Conservation (phyloP, 2,797 vertebrate genomes). For the Peromyscus attwateri region DNA sequence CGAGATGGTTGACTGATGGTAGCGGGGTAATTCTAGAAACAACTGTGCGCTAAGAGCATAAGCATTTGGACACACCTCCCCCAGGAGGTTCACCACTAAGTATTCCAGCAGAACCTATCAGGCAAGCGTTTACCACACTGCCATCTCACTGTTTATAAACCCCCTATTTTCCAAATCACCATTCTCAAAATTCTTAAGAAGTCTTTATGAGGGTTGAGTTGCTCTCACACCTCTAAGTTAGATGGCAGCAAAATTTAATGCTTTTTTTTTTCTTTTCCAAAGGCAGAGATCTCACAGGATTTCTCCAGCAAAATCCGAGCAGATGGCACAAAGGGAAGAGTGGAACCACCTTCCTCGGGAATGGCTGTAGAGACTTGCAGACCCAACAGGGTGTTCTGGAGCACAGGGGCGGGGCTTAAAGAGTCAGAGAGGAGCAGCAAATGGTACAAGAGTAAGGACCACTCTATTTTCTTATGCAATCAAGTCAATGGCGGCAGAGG, state of each 20-base stretch:
- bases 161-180: not conserved
- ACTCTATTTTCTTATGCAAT: not conserved
- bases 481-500: not conserved
- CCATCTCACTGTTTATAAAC: not conserved
- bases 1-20: not conserved
- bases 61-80: not conserved
- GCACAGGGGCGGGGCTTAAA: not conserved
- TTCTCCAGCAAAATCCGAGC: not conserved
- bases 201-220: not conserved
- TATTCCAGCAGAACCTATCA: constrained; percentile 2
- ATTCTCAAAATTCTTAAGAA: not conserved
- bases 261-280: not conserved
- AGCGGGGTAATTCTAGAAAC: not conserved
- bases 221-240: not conserved
- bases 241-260: not conserved
- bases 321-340: not conserved
- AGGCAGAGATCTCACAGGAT: not conserved
- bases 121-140: not conserved
- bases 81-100: not conserved
- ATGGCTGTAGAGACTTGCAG: not conserved
- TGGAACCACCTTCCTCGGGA: not conserved
- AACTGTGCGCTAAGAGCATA: not conserved
- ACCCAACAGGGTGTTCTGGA: not conserved
- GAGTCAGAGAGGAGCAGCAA: not conserved
- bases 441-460: not conserved